Evolutionary conservation across 2,888 invertebrate genomes (phyloP).

Genomic region (Drosophila infuscata): DNA sequence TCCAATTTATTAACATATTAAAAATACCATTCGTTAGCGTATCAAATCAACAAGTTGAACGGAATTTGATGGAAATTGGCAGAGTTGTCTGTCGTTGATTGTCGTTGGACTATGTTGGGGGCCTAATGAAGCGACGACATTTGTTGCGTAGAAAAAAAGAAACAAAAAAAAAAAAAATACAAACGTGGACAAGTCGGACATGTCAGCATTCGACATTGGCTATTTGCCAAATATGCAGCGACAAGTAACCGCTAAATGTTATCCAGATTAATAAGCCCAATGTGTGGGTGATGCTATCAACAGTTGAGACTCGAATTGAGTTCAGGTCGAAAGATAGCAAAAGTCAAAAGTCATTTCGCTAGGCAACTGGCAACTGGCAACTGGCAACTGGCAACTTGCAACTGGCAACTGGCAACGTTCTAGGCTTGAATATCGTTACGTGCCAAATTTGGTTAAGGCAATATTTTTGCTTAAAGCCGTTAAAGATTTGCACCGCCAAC

Average conservation of each 20-base stretch:
- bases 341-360: constrained; percentile 71
- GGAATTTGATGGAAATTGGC: constrained; percentile 78
- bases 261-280: constrained; percentile 71
- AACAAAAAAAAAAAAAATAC: background rate
- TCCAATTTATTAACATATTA: background rate
- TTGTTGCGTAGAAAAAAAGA: constrained; percentile 22
- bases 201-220: constrained; percentile 46
- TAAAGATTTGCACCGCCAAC: constrained; percentile 64
- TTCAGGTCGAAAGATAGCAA: constrained; percentile 58
- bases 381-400: no score
- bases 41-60: constrained; percentile 38
- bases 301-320: constrained; percentile 36
- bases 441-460: constrained; percentile 72
- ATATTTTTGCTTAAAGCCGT: constrained; percentile 75
- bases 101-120: constrained; percentile 46
- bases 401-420: constrained; percentile 38
- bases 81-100: constrained; percentile 67
- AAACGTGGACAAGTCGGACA: constrained; percentile 49
- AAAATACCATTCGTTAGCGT: constrained; percentile 8
- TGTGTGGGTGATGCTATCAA: constrained; percentile 44
- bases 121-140: constrained; percentile 77
- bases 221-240: constrained; percentile 71
- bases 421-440: constrained; percentile 32
- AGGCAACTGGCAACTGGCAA: constrained; percentile 17
- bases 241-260: constrained; percentile 71